Evolutionary conservation across 2,888 invertebrate genomes (phyloP), one percentile per base, ranked within the genome.

Genomic region (Drosophila stalkeri): DNA sequence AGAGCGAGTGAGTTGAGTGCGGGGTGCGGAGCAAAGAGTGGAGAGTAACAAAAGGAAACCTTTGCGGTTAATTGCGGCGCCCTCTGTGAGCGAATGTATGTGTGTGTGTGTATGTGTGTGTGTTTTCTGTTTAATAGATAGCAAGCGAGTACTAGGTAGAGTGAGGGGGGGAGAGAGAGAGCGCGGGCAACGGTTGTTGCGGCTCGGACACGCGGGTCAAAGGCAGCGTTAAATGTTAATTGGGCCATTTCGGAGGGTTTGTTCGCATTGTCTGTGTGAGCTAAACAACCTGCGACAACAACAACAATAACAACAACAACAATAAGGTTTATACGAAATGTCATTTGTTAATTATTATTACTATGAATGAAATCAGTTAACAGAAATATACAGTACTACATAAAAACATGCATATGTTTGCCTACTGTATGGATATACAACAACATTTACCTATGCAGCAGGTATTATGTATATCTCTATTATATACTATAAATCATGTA

Each of bases 61-160:
- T 85, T 85, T 85, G 85, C 72, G 85, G 85, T 89, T 85, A 85
- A 85, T 85, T 85, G 85, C 85, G 86, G 67, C 75, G 81, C 84
- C 75, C 57, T 33, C 33, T 56, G 8, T 35, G 35, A 16, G 37
- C 27, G 27, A 27, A 3, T 35, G 20, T 52, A 18, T 18, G 52
- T 18, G 39, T 2, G 39, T 9, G 20, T 14, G 49, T 51, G n/a
- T 49, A 12, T 7, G 52, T 18, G 11, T 12, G 35, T 35, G 35
- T 20, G 37, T 35, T 20, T 54, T 23, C 6, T 47, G n/a, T 31
- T 9, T 49, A 31, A 49, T 49, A 49, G 47, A 47, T 47, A 27
- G 27, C 27, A 4, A 27, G 4, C 8, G 16, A 16, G 11, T 39
- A 27, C 27, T 14, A 1, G 44, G 35, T 5, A 20, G 20, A 3